A percentile compares a stretch with the other conserved stretches of the same genome.
These are phyloP conservation scores for Rhagophthalmus giganteus DNA, from an alignment of 2,888 invertebrate species.

Conservation along the genomic window DNA sequence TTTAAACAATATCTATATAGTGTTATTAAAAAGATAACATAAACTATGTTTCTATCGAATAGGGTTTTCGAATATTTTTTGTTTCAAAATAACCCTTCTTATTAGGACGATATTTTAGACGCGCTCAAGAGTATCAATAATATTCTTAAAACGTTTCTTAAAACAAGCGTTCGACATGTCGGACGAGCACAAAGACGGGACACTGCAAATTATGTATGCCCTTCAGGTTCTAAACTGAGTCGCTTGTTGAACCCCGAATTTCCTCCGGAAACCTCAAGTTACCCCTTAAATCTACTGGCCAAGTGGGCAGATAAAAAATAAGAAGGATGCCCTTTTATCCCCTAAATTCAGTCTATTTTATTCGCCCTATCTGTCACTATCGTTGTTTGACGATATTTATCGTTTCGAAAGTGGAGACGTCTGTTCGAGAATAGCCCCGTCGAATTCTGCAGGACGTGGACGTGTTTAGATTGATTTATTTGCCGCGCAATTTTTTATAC, in stretches of 20 bases:
- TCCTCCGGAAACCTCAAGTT: slow-evolving; percentile 39
- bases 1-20: too few relatives aligned
- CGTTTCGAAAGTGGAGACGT: slow-evolving; percentile 36
- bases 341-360: slow-evolving; percentile 48
- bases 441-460: slow-evolving; percentile 22
- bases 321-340: slow-evolving; percentile 47
- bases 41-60: too few relatives aligned
- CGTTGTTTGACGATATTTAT: slow-evolving; percentile 47
- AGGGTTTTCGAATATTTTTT: too few relatives aligned
- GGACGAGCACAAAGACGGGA: too few relatives aligned
- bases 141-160: too few relatives aligned
- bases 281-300: slow-evolving; percentile 47
- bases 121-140: too few relatives aligned
- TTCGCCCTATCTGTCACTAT: slow-evolving; percentile 49
- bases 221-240: slow-evolving; percentile 16
- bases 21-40: too few relatives aligned
- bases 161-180: too few relatives aligned
- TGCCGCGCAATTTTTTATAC: slow-evolving; percentile 1
- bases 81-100: too few relatives aligned
- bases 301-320: slow-evolving; percentile 50
- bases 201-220: slow-evolving; percentile 19
- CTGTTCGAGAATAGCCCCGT: slow-evolving; percentile 33
- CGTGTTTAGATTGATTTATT: slow-evolving; percentile 32
- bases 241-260: slow-evolving; percentile 32
- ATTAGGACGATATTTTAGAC: too few relatives aligned